Evolutionary conservation across 1,140 invertebrate genomes (phyloP), one percentile per base, ranked within the genome.

Genomic region (Mycetomoellerius zeteki): DNA sequence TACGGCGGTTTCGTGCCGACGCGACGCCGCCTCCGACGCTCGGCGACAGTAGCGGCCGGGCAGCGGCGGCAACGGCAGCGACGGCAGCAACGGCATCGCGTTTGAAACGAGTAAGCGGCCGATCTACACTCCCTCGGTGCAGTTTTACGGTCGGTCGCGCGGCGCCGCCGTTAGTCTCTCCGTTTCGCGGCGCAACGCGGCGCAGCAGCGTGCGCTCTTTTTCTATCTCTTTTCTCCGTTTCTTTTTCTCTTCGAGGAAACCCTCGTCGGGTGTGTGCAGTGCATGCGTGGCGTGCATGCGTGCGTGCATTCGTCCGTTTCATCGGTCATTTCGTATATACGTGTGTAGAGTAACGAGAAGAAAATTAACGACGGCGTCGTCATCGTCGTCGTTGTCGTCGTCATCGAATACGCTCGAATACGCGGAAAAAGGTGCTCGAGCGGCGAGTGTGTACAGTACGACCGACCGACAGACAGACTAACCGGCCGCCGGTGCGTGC

Each of bases 401-500:
- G n/a, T n/a, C n/a, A n/a, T n/a, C n/a, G n/a, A n/a, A n/a, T n/a
- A n/a, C n/a, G n/a, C n/a, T n/a, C n/a, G 37, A 69, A 37, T 37
- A 90, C 58, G 75, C 8, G 50, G 65, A 24, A 77, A 71, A 71
- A 85, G 54, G 47, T 50, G 52, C 27, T 52, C 81, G 12, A 43
- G n/a, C 62, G 43, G 16, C 65, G 47, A 65, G 50, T 69, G 78
- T 52, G 54, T 52, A 50, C 37, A 7, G 47, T 52, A 73, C 78
- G 19, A 60, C 52, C 27, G 27, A 64, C 19, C 37, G 30, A n/a
- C 69, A 24, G 12, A 33, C 21, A 3, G 56, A 24, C 30, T 62
- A 62, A 88, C 86, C 88, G 85, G 88, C 47, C 47, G 73, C 69
- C 76, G 87, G 85, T 60, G 50, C 78, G 73, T 47, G 19, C 33